A percentile compares a stretch with the other conserved stretches of the same genome.
Conservation (phyloP, 2,888 invertebrate species). For the Molanna angustata region DNA sequence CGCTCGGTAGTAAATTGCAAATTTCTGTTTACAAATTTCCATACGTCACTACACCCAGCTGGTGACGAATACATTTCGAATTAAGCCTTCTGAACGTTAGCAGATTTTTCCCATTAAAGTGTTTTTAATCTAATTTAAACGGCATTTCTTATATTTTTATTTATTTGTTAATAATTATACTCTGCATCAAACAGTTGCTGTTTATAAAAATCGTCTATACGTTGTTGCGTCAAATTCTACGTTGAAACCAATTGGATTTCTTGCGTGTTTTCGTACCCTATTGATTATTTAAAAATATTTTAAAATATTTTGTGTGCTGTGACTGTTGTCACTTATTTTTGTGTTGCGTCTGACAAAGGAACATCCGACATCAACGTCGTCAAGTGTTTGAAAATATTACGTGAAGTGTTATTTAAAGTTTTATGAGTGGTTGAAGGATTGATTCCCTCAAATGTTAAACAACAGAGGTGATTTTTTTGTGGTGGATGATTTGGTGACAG, state of each 20-base stretch:
- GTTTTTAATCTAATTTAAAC: conserved; percentile 14
- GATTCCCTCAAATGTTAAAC: conserved; percentile 45
- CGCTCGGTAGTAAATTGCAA: conserved; percentile 19
- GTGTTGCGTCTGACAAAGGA: background rate
- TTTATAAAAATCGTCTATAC: conserved; percentile 10
- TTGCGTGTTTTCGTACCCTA: conserved; percentile 16
- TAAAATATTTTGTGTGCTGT: background rate
- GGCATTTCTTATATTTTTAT: too few relatives aligned
- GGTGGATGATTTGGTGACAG: conserved; percentile 59
- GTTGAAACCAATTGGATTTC: conserved; percentile 9
- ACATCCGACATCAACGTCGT: background rate
- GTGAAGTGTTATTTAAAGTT: background rate
- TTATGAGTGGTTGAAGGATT: background rate
- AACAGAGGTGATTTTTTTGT: conserved; percentile 53
- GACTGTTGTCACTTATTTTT: background rate
- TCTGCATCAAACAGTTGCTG: too few relatives aligned
- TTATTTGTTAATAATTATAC: too few relatives aligned
- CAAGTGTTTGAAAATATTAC: background rate
- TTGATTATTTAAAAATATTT: conserved; percentile 4
- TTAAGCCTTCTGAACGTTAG: conserved; percentile 23
- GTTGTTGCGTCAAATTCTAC: conserved; percentile 16
- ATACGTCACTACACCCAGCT: conserved; percentile 28
- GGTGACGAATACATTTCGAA: conserved; percentile 28
- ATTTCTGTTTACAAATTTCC: conserved; percentile 30
- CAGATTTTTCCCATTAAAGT: conserved; percentile 20